A percentile compares a stretch with the other conserved stretches of the same genome.
Evolutionary conservation across 2,113 vertebrate genomes (phyloP).

Genomic region (Cavia porcellus): DNA sequence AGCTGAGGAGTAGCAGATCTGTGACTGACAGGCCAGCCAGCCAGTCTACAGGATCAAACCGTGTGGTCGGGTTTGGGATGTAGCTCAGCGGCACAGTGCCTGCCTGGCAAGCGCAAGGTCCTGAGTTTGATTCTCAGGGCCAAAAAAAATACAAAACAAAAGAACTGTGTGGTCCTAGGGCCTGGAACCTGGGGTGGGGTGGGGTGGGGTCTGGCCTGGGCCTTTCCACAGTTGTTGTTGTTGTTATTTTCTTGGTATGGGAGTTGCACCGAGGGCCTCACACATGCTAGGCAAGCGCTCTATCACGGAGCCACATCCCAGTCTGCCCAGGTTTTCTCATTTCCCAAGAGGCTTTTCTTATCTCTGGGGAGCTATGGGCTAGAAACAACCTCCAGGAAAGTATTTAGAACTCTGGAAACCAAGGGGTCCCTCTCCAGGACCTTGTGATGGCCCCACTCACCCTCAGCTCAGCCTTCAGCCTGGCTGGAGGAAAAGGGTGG

Average conservation of each 20-base stretch:
- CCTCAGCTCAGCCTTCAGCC: not conserved
- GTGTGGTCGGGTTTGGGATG: not conserved
- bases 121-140: too few relatives aligned
- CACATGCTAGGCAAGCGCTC: not conserved
- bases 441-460: not conserved
- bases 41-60: not conserved
- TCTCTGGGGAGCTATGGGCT: not conserved
- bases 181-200: not conserved
- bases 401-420: not conserved
- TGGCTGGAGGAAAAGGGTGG: not conserved
- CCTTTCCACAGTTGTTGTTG: not conserved
- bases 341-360: not conserved
- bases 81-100: too few relatives aligned
- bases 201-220: not conserved
- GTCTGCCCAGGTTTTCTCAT: not conserved
- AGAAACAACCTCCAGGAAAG: slow-evolving; percentile 1
- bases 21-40: not conserved
- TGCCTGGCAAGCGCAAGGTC: too few relatives aligned
- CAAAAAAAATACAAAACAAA: too few relatives aligned
- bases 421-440: not conserved
- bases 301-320: not conserved
- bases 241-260: not conserved
- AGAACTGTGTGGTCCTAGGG: not conserved
- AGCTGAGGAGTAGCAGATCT: not conserved
- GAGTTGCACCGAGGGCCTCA: not conserved